Conservation (phyloP, 2,888 invertebrate genomes). For the Dicyrtomina minuta region DNA sequence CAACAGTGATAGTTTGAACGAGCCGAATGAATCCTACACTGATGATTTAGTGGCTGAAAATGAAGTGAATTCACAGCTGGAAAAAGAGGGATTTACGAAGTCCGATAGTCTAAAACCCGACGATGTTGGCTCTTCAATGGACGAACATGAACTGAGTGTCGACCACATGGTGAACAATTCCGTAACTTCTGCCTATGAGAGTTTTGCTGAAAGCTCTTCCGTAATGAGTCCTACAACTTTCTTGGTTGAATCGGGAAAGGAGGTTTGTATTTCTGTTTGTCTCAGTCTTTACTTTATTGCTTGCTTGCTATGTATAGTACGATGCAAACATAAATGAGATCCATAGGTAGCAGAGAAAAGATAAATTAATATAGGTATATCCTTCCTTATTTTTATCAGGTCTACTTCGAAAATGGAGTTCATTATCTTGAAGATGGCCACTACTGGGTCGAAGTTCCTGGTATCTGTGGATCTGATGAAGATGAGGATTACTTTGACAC, state of each 20-base stretch:
- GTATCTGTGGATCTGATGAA: slow-evolving; percentile 69
- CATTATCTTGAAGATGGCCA: slow-evolving; percentile 91
- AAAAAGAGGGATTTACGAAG: not conserved
- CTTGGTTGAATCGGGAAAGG: slow-evolving; percentile 54
- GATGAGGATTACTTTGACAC: slow-evolving; percentile 71
- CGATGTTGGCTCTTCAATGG: slow-evolving; percentile 15
- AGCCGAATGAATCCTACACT: slow-evolving; percentile 35
- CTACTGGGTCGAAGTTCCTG: slow-evolving; percentile 81
- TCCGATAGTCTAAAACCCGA: not conserved
- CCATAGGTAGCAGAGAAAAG: too few species aligned
- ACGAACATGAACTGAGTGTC: slow-evolving; percentile 9
- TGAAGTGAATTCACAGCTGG: slow-evolving; percentile 9
- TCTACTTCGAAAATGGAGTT: slow-evolving; percentile 74
- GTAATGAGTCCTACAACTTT: slow-evolving; percentile 41
- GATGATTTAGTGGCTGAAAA: slow-evolving; percentile 29
- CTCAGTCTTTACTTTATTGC: not conserved
- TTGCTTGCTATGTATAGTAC: not conserved
- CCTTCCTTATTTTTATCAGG: slow-evolving; percentile 38
- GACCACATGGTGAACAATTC: slow-evolving; percentile 14
- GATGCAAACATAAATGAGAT: too few species aligned
- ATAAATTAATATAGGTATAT: too few species aligned
- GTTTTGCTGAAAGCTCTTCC: slow-evolving; percentile 29
- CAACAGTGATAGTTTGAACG: slow-evolving; percentile 15
- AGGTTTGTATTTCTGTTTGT: slow-evolving; percentile 43
- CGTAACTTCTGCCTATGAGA: slow-evolving; percentile 23